These are phyloP conservation scores for Zaprionus gabonicus DNA, from an alignment of 1,140 invertebrate species.

Conservation along the genomic window DNA sequence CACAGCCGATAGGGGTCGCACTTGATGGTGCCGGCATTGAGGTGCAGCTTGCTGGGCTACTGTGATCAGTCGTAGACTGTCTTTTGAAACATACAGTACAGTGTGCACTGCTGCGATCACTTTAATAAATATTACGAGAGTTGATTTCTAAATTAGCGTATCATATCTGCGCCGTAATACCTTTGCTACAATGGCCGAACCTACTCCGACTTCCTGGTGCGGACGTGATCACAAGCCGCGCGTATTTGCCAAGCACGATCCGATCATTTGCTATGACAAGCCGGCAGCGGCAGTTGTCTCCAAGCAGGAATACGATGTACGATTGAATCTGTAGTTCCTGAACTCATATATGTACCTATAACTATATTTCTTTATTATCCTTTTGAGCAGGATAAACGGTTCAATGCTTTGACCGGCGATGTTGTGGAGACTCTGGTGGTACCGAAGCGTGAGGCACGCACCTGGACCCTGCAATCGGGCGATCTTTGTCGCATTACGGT, in stretches of 20 bases:
- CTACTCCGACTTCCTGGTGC: conserved; percentile 55
- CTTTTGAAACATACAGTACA: not conserved
- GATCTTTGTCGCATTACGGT: conserved; percentile 84
- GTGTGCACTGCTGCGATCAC: no score
- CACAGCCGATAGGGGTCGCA: not conserved
- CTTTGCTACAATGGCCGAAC: conserved; percentile 32
- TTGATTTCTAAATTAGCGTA: conserved; percentile 10
- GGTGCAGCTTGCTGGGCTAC: not conserved
- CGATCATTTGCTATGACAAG: conserved; percentile 84
- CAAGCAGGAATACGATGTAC: conserved; percentile 74
- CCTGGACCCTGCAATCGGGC: conserved; percentile 83
- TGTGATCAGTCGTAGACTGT: conserved; percentile 20
- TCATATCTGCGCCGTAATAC: not conserved
- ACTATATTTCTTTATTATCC: not conserved
- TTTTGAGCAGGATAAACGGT: conserved; percentile 61
- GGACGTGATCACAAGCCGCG: conserved; percentile 64
- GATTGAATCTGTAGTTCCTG: not conserved
- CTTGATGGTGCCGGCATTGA: not conserved
- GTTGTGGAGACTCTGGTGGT: conserved; percentile 73
- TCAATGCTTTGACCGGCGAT: conserved; percentile 70
- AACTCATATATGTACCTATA: not conserved
- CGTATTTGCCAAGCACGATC: conserved; percentile 58
- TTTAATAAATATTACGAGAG: not conserved
- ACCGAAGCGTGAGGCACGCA: conserved; percentile 80
- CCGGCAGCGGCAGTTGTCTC: conserved; percentile 75